Conservation (phyloP, 2,888 invertebrate genomes). For the Parelbella ahira region DNA sequence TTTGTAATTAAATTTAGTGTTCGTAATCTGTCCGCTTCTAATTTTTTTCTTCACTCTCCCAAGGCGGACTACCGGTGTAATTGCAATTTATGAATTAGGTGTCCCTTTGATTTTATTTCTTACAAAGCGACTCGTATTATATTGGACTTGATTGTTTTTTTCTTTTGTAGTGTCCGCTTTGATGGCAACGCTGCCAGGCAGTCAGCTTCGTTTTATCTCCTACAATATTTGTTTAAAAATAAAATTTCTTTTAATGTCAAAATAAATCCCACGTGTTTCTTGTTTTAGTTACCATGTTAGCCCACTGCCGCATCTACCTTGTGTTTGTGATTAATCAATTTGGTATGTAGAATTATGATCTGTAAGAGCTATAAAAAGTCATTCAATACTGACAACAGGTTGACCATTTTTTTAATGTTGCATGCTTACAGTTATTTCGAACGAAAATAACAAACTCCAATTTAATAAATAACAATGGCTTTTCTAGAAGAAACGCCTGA, state of each 20-base stretch:
- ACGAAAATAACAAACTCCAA: too few relatives aligned
- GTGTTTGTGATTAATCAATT: too few relatives aligned
- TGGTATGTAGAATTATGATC: too few relatives aligned
- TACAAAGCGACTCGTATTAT: conserved; percentile 54
- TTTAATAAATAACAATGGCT: too few relatives aligned
- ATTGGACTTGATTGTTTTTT: conserved; percentile 55
- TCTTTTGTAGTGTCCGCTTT: conserved; percentile 39
- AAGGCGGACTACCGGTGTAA: conserved; percentile 60
- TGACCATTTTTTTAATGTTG: too few relatives aligned
- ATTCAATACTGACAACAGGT: too few relatives aligned
- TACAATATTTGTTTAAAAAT: conserved; percentile 9
- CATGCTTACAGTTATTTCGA: too few relatives aligned
- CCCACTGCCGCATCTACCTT: too few relatives aligned
- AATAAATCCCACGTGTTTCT: too few relatives aligned
- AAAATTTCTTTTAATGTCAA: conserved; percentile 13
- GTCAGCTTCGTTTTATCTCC: conserved; percentile 7
- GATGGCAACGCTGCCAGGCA: conserved; percentile 26
- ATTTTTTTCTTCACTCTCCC: conserved; percentile 57
- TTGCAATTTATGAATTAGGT: conserved; percentile 76
- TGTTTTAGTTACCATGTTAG: too few relatives aligned
- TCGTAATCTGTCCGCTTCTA: conserved; percentile 71
- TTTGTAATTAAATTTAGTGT: conserved; percentile 79
- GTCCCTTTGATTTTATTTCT: conserved; percentile 60
- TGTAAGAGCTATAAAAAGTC: too few relatives aligned
- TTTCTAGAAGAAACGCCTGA: too few relatives aligned